phyloP scores from a whole-genome alignment of 2,888 invertebrate species.

The Leptogaster cylindrica region DNA sequence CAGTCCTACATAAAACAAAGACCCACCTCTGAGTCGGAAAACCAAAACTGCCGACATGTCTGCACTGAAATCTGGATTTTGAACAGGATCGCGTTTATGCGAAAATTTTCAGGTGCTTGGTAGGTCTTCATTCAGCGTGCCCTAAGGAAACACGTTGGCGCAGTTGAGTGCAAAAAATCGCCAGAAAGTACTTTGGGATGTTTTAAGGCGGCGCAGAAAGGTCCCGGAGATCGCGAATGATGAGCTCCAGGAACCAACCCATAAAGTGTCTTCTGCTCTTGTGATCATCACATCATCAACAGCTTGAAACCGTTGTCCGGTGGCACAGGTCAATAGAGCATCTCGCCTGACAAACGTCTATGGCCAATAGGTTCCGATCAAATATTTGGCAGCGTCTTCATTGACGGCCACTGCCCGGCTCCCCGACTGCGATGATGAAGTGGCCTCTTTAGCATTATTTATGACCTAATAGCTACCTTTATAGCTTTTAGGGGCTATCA shows the following conservation, averaged over 20 bases:
- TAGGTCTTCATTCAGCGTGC: conserved; percentile 21
- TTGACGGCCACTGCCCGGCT: conserved; percentile 3
- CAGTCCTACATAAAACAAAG: conserved; percentile 32
- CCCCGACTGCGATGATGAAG: conserved; percentile 41
- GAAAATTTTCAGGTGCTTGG: conserved; percentile 27
- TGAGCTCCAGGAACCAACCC: conserved; percentile 33
- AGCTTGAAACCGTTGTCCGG: conserved; percentile 22
- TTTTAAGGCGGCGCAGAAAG: background rate
- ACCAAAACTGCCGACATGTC: conserved; percentile 37
- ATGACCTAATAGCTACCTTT: conserved; percentile 40
- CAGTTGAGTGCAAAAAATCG: background rate
- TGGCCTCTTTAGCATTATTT: conserved; percentile 39
- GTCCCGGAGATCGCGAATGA: conserved; percentile 6
- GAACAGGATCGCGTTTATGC: conserved; percentile 27
- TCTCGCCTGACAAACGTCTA: conserved; percentile 2
- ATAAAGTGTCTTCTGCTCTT: conserved; percentile 31
- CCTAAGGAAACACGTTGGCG: conserved; percentile 17
- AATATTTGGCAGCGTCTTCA: conserved; percentile 34
- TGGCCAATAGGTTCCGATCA: conserved; percentile 24
- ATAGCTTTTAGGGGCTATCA: conserved; percentile 26
- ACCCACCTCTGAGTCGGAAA: conserved; percentile 37
- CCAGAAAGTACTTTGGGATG: background rate
- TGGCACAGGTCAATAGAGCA: conserved; percentile 38
- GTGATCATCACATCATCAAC: conserved; percentile 40
- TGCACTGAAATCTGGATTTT: conserved; percentile 27